Conservation (phyloP, 2,888 invertebrate genomes). For the Chymomyza fuscimana region DNA sequence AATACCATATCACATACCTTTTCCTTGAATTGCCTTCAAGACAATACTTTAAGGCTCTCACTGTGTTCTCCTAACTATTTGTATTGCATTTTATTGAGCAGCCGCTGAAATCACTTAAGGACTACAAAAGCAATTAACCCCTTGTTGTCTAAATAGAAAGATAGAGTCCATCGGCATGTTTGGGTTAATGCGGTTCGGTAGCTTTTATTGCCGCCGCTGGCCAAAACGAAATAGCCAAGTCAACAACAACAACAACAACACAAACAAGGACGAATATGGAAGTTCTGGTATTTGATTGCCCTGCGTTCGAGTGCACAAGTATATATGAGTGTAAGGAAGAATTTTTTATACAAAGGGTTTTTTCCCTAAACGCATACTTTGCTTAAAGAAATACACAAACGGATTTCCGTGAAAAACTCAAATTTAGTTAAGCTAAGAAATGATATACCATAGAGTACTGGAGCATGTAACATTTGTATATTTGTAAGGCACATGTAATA, state of each 20-base stretch:
- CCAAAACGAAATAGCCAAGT: not conserved
- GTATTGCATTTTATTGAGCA: conserved; percentile 28
- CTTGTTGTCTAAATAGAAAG: not conserved
- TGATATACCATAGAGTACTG: too few species aligned
- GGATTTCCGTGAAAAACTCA: too few species aligned
- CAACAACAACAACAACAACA: not conserved
- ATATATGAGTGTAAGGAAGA: too few species aligned
- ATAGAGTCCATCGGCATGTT: not conserved
- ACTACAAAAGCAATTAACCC: conserved; percentile 27
- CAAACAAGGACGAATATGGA: not conserved
- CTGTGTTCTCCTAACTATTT: not conserved
- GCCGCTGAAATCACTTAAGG: conserved; percentile 33
- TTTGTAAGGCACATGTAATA: too few species aligned
- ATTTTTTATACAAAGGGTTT: too few species aligned
- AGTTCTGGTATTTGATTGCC: not conserved
- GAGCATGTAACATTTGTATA: too few species aligned
- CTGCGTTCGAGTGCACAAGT: too few species aligned
- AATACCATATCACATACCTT: not conserved
- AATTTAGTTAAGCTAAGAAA: too few species aligned
- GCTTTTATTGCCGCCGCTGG: not conserved
- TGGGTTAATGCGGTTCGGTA: not conserved
- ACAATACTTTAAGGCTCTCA: not conserved
- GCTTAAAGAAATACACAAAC: too few species aligned
- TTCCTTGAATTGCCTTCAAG: not conserved
- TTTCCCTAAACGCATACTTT: too few species aligned